Evolutionary conservation across 53 echinoderm and acorn worm species (phyloP).

Genomic region (Holothuria scabra): DNA sequence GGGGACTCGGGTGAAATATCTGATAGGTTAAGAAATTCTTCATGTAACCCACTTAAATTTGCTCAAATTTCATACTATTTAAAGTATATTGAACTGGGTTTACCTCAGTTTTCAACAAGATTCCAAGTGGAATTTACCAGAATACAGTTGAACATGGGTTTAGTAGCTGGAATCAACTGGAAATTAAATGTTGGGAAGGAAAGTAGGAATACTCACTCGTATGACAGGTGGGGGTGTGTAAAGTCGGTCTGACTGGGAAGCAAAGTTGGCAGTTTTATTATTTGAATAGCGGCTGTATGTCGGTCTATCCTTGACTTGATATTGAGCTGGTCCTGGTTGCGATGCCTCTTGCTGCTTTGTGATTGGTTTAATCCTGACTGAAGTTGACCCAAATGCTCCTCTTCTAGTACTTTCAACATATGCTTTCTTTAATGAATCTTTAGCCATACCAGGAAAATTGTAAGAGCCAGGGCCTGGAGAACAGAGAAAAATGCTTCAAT

Average conservation of each 20-base stretch:
- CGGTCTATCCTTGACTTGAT: slow-evolving; percentile 83
- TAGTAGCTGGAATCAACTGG: too few species aligned
- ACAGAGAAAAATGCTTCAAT: background rate
- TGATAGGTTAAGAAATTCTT: too few species aligned
- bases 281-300: slow-evolving; percentile 82
- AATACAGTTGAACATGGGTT: too few species aligned
- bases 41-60: too few species aligned
- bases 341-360: slow-evolving; percentile 77
- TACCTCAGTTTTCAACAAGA: too few species aligned
- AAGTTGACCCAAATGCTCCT: slow-evolving; percentile 94
- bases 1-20: too few species aligned
- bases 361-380: slow-evolving; percentile 95
- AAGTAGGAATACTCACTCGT: slow-evolving; percentile 51
- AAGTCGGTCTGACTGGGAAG: slow-evolving; percentile 84
- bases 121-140: too few species aligned
- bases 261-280: slow-evolving; percentile 91
- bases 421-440: slow-evolving; percentile 83
- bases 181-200: background rate
- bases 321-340: slow-evolving; percentile 95
- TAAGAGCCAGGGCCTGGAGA: slow-evolving; percentile 85
- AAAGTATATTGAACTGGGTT: too few species aligned
- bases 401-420: slow-evolving; percentile 90
- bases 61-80: too few species aligned
- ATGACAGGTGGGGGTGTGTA: slow-evolving; percentile 87
- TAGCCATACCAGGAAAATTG: slow-evolving; percentile 83